A percentile compares a stretch with the other conserved stretches of the same genome.
Evolutionary conservation across 2,797 vertebrate species (phyloP).

Genomic region (Xenops minutus): DNA sequence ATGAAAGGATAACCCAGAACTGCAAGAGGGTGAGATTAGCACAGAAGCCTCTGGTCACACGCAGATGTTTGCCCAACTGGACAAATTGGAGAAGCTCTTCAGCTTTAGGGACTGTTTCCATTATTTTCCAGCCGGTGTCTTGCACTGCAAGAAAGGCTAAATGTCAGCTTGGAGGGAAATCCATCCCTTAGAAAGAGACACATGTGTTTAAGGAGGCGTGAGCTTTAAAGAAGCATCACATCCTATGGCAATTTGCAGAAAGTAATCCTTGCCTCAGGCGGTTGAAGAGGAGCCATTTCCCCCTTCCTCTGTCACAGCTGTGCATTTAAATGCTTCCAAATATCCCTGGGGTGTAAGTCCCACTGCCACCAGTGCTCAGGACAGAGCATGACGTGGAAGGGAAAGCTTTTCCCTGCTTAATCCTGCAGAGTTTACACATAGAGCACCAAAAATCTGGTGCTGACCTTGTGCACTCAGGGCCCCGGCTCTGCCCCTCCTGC

Average conservation of each 20-base stretch:
- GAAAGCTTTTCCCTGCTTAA: background rate
- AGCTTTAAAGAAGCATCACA: background rate
- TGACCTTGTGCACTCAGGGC: background rate
- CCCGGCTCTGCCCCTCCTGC: background rate
- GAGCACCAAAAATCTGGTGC: background rate
- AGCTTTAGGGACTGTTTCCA: background rate
- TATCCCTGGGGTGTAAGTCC: background rate
- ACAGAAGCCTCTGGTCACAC: background rate
- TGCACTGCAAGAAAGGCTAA: background rate
- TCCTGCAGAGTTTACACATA: background rate
- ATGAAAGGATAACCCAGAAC: slow-evolving; percentile 48
- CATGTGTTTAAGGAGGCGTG: background rate
- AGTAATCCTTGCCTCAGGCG: background rate
- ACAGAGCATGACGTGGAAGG: background rate
- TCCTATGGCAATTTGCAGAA: background rate
- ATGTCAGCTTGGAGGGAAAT: background rate
- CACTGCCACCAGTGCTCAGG: background rate
- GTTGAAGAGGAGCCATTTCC: background rate
- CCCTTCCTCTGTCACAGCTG: background rate
- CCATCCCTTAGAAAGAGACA: background rate
- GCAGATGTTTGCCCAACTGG: slow-evolving; percentile 42
- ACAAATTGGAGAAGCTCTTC: slow-evolving; percentile 1
- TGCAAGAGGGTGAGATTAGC: slow-evolving; percentile 24
- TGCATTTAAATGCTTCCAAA: background rate
- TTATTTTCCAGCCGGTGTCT: background rate